Conservation (phyloP, 1,140 invertebrate species). For the Oscheius sp. region DNA sequence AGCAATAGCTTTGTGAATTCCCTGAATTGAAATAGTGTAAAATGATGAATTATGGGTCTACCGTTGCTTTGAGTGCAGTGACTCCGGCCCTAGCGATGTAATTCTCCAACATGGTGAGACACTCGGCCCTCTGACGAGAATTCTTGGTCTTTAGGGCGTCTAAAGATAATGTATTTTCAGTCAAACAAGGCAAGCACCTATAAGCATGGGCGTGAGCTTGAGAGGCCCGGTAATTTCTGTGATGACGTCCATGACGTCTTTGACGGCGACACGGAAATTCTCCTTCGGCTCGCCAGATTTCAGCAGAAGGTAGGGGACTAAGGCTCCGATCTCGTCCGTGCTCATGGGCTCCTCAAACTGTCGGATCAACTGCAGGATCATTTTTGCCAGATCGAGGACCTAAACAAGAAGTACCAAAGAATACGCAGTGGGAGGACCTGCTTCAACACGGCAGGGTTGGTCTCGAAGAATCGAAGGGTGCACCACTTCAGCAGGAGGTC, state of each 20-base stretch:
- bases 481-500: slow-evolving; percentile 95
- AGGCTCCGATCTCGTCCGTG: slow-evolving; percentile 82
- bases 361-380: slow-evolving; percentile 77
- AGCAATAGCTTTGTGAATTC: slow-evolving; percentile 84
- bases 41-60: slow-evolving; percentile 23
- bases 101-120: slow-evolving; percentile 82
- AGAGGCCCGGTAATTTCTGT: slow-evolving; percentile 80
- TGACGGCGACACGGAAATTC: slow-evolving; percentile 81
- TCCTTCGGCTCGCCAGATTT: slow-evolving; percentile 97
- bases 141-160: slow-evolving; percentile 90
- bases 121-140: slow-evolving; percentile 88
- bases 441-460: slow-evolving; percentile 94
- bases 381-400: slow-evolving; percentile 80
- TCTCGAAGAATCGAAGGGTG: slow-evolving; percentile 92
- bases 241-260: slow-evolving; percentile 79
- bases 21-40: slow-evolving; percentile 59
- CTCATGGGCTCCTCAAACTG: slow-evolving; percentile 79
- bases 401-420: too few species aligned
- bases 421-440: too few species aligned
- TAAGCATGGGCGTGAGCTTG: slow-evolving; percentile 83
- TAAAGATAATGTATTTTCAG: slow-evolving; percentile 46
- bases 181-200: slow-evolving; percentile 61
- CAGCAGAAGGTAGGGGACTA: slow-evolving; percentile 86
- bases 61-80: slow-evolving; percentile 69
- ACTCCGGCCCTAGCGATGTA: slow-evolving; percentile 83